Base-by-base conservation (phyloP, 2,797 vertebrate genomes). In the Toxotes lorentzi region DNA sequence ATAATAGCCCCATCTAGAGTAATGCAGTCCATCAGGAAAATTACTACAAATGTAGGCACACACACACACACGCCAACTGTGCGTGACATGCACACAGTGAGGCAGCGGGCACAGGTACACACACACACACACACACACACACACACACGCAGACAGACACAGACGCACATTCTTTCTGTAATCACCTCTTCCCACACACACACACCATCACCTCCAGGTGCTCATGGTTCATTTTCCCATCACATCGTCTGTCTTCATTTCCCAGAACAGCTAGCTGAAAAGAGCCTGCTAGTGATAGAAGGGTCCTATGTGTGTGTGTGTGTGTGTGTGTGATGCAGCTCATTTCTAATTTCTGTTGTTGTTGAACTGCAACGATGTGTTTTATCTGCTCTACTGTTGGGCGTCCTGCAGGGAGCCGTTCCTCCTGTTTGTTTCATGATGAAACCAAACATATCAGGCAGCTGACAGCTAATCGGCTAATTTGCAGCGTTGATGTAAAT, bases 21-120 rank as follows among this genome's bases (percentile, higher is more conserved):
- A 88, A 85, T 77, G 76, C 76, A 85, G 85, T 90, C 88, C 86
- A 90, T 90, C 85, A 87, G 84, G 66, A 76, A 87, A 86, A 91
- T 89, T 78, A 86, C 82, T 68, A 65, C 70, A 72, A 32, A 68
- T 57, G 2, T 76, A 73, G 59, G 27, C 62, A 61, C 61, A 24
- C 64, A 54, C 50, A 64, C 54, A 43, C 23, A 43, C 23, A 71
- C 65, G 27, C 27, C 27, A 30, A 30, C 27, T 30, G 27, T 30
- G 27, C 27, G 27, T 30, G 27, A 30, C 27, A 4, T 30, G 27
- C 27, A 30, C 27, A 2, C 27, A 30, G 27, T 2, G 27, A 30
- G 4, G 27, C 27, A 30, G 27, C 3, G 27, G 27, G 27, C 27
- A 30, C 27, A 30, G 27, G 27, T 30, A 30, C 27, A 30, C 27